Evolutionary conservation across 2,113 vertebrate species (phyloP).

Genomic region (Condylura cristata): DNA sequence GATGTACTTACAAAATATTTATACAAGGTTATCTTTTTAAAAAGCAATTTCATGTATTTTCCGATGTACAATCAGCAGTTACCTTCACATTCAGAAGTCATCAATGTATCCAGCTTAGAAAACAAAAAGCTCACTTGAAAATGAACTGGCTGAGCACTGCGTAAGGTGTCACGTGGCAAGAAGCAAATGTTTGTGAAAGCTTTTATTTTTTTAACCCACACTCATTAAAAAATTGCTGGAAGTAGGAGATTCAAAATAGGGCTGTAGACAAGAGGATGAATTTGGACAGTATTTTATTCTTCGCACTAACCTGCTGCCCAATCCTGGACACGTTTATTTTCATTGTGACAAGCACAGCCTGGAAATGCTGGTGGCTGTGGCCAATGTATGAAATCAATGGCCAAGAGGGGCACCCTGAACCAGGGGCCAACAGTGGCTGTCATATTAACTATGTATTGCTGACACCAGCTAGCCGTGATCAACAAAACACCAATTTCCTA

Average conservation of each 20-base stretch:
- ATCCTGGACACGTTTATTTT: neutral
- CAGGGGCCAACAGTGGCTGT: neutral
- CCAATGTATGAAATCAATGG: neutral
- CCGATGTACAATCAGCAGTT: neutral
- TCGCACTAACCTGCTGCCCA: neutral
- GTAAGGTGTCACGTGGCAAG: neutral
- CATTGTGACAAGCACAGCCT: neutral
- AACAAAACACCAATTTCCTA: neutral
- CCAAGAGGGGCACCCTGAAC: neutral
- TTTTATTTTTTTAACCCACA: neutral
- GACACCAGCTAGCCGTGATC: neutral
- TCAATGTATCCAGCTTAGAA: neutral
- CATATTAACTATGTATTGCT: neutral
- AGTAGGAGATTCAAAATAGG: neutral
- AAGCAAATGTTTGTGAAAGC: neutral
- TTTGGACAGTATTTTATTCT: neutral
- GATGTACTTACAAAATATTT: neutral
- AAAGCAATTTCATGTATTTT: neutral
- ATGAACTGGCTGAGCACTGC: neutral
- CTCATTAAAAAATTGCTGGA: neutral
- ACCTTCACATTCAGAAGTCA: slow-evolving; percentile 20
- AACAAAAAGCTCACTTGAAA: neutral
- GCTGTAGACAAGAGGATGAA: neutral
- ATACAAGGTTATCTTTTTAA: neutral
- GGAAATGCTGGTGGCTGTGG: neutral